A percentile compares a stretch with the other conserved stretches of the same genome.
phyloP scores from a whole-genome alignment of 2,797 vertebrate genomes.

The Falco naumanni region DNA sequence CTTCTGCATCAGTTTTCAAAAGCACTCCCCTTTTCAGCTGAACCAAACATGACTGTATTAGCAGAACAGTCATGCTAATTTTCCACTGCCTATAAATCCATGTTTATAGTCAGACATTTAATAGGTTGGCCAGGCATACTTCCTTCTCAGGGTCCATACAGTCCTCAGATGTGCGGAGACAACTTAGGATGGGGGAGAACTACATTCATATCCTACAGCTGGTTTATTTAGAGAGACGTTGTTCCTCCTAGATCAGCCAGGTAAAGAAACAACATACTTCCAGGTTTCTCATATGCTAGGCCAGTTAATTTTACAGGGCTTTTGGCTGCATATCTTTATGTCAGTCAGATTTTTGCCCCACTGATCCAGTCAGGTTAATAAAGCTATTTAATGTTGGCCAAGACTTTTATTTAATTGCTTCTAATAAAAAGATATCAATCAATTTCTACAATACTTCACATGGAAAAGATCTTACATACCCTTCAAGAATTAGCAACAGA shows the following conservation, averaged over 20 bases:
- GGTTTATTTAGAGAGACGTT: background rate
- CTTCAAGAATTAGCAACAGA: background rate
- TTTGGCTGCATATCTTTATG: background rate
- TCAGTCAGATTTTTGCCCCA: background rate
- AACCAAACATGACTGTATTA: background rate
- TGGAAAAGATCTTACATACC: background rate
- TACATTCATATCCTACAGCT: background rate
- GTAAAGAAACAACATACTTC: background rate
- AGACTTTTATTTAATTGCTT: background rate
- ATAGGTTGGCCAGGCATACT: background rate
- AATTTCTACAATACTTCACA: background rate
- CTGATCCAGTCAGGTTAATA: background rate
- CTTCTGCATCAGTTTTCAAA: background rate
- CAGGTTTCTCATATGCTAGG: background rate
- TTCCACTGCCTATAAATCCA: background rate
- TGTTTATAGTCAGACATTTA: background rate
- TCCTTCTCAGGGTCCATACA: background rate
- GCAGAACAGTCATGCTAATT: background rate
- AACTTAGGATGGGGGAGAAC: background rate
- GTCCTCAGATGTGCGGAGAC: background rate
- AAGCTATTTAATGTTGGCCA: background rate
- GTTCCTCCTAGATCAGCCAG: background rate
- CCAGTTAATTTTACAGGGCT: background rate
- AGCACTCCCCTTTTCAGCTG: background rate
- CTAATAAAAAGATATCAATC: background rate